These are phyloP conservation scores for Calcarius lapponicus DNA, from an alignment of 2,797 vertebrate species.

Conservation along the genomic window DNA sequence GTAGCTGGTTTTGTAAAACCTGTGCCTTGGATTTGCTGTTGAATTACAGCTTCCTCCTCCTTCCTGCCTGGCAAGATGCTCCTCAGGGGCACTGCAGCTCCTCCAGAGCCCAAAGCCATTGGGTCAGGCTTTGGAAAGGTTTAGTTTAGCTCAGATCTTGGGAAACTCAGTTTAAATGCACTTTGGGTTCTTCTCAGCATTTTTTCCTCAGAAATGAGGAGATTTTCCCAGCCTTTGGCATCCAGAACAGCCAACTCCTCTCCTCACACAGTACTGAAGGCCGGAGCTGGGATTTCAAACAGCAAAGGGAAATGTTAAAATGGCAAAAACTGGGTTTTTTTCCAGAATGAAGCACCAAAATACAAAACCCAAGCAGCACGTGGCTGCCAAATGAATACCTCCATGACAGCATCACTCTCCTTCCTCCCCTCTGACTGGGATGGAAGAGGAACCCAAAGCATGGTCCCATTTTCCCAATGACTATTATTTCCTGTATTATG, in stretches of 20 bases:
- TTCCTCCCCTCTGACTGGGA: neutral
- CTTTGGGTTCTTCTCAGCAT: neutral
- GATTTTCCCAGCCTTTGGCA: neutral
- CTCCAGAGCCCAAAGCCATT: neutral
- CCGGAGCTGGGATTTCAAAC: neutral
- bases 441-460: neutral
- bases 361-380: rapidly evolving
- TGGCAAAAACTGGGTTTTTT: neutral
- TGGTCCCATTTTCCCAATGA: neutral
- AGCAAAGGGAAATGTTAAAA: neutral
- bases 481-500: neutral
- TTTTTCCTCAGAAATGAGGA: neutral
- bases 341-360: neutral
- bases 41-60: neutral
- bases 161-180: neutral
- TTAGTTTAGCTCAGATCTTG: neutral
- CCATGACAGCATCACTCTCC: neutral
- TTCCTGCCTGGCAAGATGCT: neutral
- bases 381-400: neutral
- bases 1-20: neutral
- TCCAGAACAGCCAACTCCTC: neutral
- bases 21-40: neutral
- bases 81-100: rapidly evolving
- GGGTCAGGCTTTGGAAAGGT: neutral
- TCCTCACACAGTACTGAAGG: neutral